phyloP scores from a whole-genome alignment of 2,888 invertebrate species.

The Philaethria dido region DNA sequence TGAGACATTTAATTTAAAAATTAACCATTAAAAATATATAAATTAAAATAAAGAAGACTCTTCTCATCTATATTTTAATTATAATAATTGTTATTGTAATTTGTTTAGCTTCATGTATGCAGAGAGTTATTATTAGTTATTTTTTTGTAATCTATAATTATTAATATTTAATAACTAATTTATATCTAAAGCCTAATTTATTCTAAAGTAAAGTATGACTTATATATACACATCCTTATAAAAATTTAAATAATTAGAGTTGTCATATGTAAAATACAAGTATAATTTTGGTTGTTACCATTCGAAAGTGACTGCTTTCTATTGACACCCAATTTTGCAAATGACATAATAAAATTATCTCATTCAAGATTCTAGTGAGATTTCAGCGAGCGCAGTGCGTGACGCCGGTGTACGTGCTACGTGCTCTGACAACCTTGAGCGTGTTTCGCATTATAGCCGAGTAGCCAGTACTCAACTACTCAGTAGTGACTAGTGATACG shows the following conservation, averaged over 20 bases:
- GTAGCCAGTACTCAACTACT: background rate
- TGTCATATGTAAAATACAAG: background rate
- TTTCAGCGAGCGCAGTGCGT: constrained; percentile 57
- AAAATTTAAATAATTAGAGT: too few species aligned
- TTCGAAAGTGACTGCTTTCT: constrained; percentile 8
- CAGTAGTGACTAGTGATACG: constrained; percentile 47
- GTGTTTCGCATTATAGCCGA: constrained; percentile 56
- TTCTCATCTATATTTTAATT: too few species aligned
- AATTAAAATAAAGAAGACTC: too few species aligned
- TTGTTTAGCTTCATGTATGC: too few species aligned
- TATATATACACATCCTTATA: too few species aligned
- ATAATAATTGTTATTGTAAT: background rate
- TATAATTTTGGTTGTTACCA: too few species aligned
- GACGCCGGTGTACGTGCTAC: constrained; percentile 53
- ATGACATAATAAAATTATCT: constrained; percentile 48
- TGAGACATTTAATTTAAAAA: background rate
- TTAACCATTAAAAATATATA: too few species aligned
- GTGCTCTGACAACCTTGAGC: constrained; percentile 65
- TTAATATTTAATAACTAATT: too few species aligned
- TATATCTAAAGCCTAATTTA: too few species aligned
- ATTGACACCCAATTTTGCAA: constrained; percentile 27
- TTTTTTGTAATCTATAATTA: too few species aligned
- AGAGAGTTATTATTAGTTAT: too few species aligned
- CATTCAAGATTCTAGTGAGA: constrained; percentile 56
- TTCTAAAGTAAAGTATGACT: too few species aligned